Evolutionary conservation across 1,140 invertebrate species (phyloP).

Genomic region (Panulirus ornatus): DNA sequence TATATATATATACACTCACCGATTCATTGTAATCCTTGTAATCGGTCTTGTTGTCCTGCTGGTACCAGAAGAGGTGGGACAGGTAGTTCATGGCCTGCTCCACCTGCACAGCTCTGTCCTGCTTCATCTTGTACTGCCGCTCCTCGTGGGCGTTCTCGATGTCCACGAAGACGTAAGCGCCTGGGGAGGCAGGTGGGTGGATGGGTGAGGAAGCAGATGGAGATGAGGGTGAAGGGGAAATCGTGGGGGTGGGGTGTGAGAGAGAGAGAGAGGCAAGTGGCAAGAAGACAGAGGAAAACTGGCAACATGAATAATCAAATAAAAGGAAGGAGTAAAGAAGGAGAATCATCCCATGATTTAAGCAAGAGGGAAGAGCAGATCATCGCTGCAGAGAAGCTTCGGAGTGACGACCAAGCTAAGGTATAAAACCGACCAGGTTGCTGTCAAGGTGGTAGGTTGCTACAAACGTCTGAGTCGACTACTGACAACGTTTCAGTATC

Average conservation of each 20-base stretch:
- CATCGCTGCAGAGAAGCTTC: too few species aligned
- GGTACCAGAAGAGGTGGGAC: conserved; percentile 75
- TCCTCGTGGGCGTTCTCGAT: conserved; percentile 70
- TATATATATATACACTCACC: conserved; percentile 66
- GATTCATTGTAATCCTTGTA: conserved; percentile 48
- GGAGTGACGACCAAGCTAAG: too few species aligned
- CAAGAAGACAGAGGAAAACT: not conserved
- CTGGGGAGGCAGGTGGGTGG: conserved; percentile 53
- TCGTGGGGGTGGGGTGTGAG: not conserved
- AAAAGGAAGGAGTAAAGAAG: too few species aligned
- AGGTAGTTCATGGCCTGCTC: conserved; percentile 76
- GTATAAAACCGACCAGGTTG: too few species aligned
- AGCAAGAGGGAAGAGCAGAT: too few species aligned
- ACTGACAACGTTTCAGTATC: too few species aligned
- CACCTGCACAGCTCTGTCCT: conserved; percentile 66
- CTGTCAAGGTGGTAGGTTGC: too few species aligned
- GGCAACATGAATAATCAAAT: too few species aligned
- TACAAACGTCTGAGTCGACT: too few species aligned
- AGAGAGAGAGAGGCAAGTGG: not conserved
- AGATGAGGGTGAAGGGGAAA: not conserved
- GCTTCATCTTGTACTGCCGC: conserved; percentile 55
- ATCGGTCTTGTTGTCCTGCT: conserved; percentile 63
- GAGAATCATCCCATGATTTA: too few species aligned
- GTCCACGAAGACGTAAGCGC: conserved; percentile 75
- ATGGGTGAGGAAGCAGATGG: not conserved